Evolutionary conservation across 2,113 vertebrate species (phyloP).

Genomic region (Nipponia nippon): DNA sequence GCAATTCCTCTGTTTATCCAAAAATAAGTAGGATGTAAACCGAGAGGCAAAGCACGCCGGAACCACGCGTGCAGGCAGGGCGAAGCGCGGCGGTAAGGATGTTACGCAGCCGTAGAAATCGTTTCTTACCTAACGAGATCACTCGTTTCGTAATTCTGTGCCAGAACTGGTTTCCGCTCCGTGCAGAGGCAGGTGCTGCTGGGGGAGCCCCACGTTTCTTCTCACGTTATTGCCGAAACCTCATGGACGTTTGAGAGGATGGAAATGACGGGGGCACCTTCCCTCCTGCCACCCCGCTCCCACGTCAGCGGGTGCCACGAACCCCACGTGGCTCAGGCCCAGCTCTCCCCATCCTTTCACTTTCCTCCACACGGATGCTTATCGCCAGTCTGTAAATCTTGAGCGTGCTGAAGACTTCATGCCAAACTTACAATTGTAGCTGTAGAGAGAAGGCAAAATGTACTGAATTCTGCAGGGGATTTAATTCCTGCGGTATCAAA

Average conservation of each 20-base stretch:
- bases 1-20: not conserved
- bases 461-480: not conserved
- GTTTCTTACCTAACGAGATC: not conserved
- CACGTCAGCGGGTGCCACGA: not conserved
- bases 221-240: rapidly evolving
- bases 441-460: not conserved
- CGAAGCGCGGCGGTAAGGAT: not conserved
- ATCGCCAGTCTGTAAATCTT: too few relatives aligned
- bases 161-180: not conserved
- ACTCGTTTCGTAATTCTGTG: rapidly evolving
- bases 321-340: rapidly evolving
- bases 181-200: not conserved
- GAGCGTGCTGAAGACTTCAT: not conserved
- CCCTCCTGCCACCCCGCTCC: not conserved
- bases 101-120: rapidly evolving
- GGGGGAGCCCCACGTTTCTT: not conserved
- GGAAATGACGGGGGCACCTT: rapidly evolving
- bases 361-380: rapidly evolving
- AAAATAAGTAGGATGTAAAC: not conserved
- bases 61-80: not conserved
- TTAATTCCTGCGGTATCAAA: not conserved
- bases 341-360: not conserved
- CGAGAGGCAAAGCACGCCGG: rapidly evolving
- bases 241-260: not conserved
- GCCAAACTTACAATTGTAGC: not conserved